Percentiles rank a stretch among this genome's conserved stretches.
Conservation (phyloP, 2,113 vertebrate genomes). For the Apistogramma diplotaenia region DNA sequence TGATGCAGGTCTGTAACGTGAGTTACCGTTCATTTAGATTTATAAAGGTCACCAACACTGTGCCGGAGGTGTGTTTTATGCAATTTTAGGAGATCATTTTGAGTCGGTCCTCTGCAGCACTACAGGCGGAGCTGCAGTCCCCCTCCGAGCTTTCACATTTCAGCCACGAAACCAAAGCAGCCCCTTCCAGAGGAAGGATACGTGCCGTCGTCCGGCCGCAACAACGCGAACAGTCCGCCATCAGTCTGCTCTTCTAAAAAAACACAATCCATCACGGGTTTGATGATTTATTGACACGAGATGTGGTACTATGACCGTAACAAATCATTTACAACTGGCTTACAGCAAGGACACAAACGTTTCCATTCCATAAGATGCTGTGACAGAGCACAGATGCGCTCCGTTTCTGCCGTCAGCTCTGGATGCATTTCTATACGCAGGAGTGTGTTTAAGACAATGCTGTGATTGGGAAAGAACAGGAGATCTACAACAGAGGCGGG, state of each 20-base stretch:
- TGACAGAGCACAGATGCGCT: no score
- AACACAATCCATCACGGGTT: background rate
- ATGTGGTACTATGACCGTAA: constrained; percentile 38
- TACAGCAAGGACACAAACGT: constrained; percentile 29
- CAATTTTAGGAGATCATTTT: no score
- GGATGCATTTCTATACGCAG: background rate
- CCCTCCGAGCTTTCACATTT: no score
- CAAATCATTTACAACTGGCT: constrained; percentile 37
- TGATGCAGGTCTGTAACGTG: no score
- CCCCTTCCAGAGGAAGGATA: background rate
- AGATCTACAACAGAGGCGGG: background rate
- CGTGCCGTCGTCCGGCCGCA: background rate
- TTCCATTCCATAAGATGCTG: constrained; percentile 1
- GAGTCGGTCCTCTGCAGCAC: no score
- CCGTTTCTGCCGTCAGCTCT: constrained; percentile 12
- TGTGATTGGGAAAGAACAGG: background rate
- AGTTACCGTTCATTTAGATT: no score
- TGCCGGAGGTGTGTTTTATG: no score
- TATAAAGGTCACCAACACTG: no score
- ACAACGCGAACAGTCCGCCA: accelerated
- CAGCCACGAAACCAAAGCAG: no score
- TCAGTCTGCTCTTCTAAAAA: background rate
- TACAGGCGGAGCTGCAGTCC: no score
- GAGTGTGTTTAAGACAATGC: background rate
- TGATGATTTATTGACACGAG: constrained; percentile 58